Conservation (phyloP, 2,888 invertebrate genomes). For the Theristus sp. region DNA sequence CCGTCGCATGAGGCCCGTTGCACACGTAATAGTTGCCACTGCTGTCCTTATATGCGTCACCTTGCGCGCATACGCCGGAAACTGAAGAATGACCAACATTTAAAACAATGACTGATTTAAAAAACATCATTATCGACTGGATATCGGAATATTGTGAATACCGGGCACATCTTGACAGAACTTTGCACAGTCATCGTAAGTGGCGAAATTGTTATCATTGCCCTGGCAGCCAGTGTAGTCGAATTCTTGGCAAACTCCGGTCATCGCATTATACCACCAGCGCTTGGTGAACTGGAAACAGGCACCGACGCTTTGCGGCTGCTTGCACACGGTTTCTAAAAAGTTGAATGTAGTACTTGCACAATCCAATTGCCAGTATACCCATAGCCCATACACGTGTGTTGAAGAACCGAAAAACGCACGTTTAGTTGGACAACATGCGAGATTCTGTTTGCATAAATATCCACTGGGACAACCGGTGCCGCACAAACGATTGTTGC, state of each 20-base stretch:
- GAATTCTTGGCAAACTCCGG: neutral
- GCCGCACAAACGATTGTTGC: neutral
- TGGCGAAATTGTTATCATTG: neutral
- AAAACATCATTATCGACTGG: neutral
- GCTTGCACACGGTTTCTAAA: neutral
- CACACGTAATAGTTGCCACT: slow-evolving; percentile 15
- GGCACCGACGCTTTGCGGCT: neutral
- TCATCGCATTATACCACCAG: neutral
- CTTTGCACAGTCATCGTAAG: neutral
- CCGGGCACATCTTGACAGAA: neutral
- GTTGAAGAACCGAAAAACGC: no score
- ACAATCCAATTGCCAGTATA: no score
- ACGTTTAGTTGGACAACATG: neutral
- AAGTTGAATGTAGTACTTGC: no score
- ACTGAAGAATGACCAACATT: slow-evolving; percentile 13
- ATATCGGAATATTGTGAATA: no score
- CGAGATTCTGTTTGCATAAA: neutral
- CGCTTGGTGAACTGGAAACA: neutral
- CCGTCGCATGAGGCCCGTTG: slow-evolving; percentile 6
- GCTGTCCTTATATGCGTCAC: slow-evolving; percentile 17
- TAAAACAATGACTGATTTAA: no score
- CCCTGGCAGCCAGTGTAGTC: neutral
- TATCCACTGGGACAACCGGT: neutral
- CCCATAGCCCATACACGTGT: no score
- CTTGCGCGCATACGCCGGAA: slow-evolving; percentile 16